Conservation (phyloP, 2,888 invertebrate genomes). For the Unio delphinus region DNA sequence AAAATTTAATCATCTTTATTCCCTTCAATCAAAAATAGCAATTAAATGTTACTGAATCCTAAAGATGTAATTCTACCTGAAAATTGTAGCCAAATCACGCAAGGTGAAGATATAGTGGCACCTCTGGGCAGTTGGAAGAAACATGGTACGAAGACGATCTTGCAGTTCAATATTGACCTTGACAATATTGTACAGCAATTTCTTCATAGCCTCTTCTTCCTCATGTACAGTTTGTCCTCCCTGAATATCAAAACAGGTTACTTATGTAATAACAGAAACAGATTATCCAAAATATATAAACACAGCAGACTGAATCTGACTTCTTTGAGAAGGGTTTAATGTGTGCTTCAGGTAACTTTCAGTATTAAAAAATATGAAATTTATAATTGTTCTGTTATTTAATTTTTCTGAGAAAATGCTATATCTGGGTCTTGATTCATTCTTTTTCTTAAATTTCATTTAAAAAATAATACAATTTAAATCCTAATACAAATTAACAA, state of each 20-base stretch:
- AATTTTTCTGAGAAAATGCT: no score
- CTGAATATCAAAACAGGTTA: neutral
- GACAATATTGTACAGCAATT: conserved; percentile 57
- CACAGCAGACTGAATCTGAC: no score
- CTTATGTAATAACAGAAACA: neutral
- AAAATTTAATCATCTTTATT: no score
- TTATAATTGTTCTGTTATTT: no score
- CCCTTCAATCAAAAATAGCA: no score
- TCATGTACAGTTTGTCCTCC: conserved; percentile 15
- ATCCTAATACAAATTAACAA: no score
- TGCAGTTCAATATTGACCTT: conserved; percentile 67
- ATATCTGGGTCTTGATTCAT: no score
- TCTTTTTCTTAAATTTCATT: no score
- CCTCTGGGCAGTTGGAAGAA: conserved; percentile 66
- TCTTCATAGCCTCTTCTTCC: conserved; percentile 58
- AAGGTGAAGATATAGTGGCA: conserved; percentile 70
- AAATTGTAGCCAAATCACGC: conserved; percentile 64
- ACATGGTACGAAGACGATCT: conserved; percentile 66
- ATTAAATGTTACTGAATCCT: neutral
- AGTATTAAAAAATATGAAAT: no score
- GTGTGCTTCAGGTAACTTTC: no score
- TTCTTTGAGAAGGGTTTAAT: no score
- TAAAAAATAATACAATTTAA: no score
- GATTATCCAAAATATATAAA: neutral
- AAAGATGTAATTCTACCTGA: conserved; percentile 53